Conservation (phyloP, 2,797 vertebrate species). For the Argyrosomus regius region DNA sequence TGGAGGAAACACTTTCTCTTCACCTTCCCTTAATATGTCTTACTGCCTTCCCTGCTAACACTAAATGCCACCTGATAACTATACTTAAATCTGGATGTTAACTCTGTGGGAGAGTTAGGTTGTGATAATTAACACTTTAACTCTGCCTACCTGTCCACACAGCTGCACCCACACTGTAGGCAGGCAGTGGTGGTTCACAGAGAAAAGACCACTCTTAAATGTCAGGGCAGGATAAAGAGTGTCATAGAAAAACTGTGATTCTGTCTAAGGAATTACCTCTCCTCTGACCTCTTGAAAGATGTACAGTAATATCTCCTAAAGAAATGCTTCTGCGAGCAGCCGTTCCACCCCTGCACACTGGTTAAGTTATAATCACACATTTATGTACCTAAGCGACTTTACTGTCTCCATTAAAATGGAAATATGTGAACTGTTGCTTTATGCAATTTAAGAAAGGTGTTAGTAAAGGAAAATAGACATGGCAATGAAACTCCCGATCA, state of each 20-base stretch:
- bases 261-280: slow-evolving; percentile 68
- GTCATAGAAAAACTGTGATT: slow-evolving; percentile 63
- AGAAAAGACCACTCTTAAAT: slow-evolving; percentile 67
- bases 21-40: slow-evolving; percentile 47
- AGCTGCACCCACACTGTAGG: slow-evolving; percentile 32
- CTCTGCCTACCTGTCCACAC: slow-evolving; percentile 48
- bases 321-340: slow-evolving; percentile 52
- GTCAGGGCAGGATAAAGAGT: slow-evolving; percentile 69
- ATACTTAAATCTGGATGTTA: slow-evolving; percentile 51
- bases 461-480: slow-evolving; percentile 48
- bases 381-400: slow-evolving; percentile 65
- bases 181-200: slow-evolving; percentile 29
- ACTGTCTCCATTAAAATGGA: slow-evolving; percentile 71
- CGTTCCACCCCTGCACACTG: slow-evolving; percentile 33
- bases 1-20: slow-evolving; percentile 52
- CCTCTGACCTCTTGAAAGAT: slow-evolving; percentile 71
- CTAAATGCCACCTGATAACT: slow-evolving; percentile 66
- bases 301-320: slow-evolving; percentile 61
- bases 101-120: slow-evolving; percentile 41
- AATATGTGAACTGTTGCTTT: slow-evolving; percentile 53
- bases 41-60: slow-evolving; percentile 52
- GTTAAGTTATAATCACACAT: slow-evolving; percentile 68
- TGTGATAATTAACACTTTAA: slow-evolving; percentile 73
- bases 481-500: slow-evolving; percentile 48
- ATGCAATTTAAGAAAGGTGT: slow-evolving; percentile 62